These are phyloP conservation scores for Boleophthalmus pectinirostris DNA, from an alignment of 2,113 vertebrate genomes.

Conservation along the genomic window DNA sequence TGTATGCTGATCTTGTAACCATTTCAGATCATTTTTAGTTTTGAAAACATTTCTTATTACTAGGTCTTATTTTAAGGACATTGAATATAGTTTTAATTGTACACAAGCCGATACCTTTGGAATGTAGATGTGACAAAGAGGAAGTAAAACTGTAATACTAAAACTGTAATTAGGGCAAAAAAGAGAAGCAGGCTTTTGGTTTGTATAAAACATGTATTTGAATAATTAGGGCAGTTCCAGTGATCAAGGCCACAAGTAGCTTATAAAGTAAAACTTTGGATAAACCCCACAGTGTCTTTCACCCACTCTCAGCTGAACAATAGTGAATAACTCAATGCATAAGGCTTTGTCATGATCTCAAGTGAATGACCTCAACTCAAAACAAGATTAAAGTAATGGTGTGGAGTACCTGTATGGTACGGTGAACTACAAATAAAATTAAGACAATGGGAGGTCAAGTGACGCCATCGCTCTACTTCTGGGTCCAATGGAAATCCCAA, in stretches of 20 bases:
- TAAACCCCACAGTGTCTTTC: not conserved
- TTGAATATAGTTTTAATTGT: not conserved
- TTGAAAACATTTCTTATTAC: not conserved
- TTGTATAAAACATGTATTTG: slow-evolving; percentile 11
- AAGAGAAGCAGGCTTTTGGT: not conserved
- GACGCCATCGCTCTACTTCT: not conserved
- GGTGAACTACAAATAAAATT: not conserved
- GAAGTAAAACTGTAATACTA: not conserved
- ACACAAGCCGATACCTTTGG: not conserved
- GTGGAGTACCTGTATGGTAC: not conserved
- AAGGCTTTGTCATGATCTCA: not conserved
- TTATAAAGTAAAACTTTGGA: slow-evolving; percentile 1
- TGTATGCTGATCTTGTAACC: not conserved
- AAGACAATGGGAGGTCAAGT: not conserved
- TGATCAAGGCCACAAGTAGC: slow-evolving; percentile 11
- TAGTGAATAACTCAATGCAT: slow-evolving; percentile 1
- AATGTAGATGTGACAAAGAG: not conserved
- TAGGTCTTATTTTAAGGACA: not conserved
- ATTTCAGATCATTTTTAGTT: not conserved
- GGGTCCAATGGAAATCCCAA: not conserved
- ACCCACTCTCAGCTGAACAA: not conserved
- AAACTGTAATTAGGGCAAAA: not conserved
- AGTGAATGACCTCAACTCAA: not conserved
- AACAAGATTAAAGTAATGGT: not conserved
- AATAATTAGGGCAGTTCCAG: slow-evolving; percentile 11